Conservation (phyloP, 37 sponge, comb jelly and placozoan genomes). For the Lycopodina hypogea region DNA sequence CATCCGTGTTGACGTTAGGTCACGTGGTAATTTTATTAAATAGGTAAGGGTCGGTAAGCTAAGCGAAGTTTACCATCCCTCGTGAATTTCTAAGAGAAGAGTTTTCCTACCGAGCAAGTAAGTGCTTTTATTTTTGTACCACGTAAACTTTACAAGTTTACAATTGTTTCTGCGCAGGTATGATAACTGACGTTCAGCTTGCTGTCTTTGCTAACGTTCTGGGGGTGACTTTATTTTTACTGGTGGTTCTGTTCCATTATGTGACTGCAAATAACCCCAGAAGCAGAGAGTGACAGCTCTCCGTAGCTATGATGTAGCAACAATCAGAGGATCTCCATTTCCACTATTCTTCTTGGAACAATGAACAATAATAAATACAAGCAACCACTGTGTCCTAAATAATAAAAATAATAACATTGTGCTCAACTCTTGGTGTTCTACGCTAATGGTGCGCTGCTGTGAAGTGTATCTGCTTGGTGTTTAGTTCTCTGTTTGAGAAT, state of each 20-base stretch:
- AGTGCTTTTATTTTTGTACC: background rate
- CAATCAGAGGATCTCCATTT: background rate
- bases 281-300: slow-evolving; percentile 43
- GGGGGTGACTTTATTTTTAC: slow-evolving; percentile 84
- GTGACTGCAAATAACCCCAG: slow-evolving; percentile 85
- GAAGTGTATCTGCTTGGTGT: no score
- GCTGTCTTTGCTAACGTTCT: slow-evolving; percentile 92
- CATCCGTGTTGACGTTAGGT: no score
- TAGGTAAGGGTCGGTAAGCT: no score
- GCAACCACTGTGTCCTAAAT: no score
- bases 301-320: background rate
- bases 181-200: slow-evolving; percentile 91
- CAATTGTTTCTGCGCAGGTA: slow-evolving; percentile 12
- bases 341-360: background rate
- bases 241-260: slow-evolving; percentile 92
- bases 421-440: no score
- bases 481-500: slow-evolving; percentile 66
- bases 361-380: background rate
- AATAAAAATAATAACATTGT: background rate
- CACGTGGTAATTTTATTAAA: no score
- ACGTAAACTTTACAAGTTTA: background rate
- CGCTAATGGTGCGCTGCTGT: no score
- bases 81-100: background rate
- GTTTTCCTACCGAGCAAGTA: background rate
- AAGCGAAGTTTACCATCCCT: no score